A percentile compares a stretch with the other conserved stretches of the same genome.
Conservation (phyloP, 2,888 invertebrate genomes). For the Nemotelus pantherinus region DNA sequence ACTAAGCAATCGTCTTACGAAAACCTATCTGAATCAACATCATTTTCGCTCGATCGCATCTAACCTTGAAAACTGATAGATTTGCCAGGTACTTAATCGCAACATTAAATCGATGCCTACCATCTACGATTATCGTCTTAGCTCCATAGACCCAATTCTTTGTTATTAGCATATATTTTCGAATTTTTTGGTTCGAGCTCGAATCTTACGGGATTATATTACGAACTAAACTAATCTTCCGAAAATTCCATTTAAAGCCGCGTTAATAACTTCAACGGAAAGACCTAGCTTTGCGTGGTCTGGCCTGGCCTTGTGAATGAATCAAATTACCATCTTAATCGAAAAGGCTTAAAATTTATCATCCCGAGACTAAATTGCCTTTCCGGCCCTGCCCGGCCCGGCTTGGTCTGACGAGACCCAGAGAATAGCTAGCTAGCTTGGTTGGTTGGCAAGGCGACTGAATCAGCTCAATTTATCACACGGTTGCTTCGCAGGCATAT, state of each 20-base stretch:
- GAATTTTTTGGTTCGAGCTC: background rate
- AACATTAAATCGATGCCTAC: background rate
- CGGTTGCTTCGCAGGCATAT: background rate
- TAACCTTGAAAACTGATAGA: slow-evolving; percentile 9
- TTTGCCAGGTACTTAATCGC: background rate
- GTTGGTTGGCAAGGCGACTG: background rate
- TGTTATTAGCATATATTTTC: background rate
- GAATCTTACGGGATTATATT: slow-evolving; percentile 3
- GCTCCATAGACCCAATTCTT: background rate
- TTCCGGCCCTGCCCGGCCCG: background rate
- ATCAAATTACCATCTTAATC: slow-evolving; percentile 26
- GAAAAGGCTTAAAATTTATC: slow-evolving; percentile 26
- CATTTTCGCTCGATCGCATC: background rate
- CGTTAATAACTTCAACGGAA: slow-evolving; percentile 7
- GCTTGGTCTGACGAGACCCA: too few relatives aligned
- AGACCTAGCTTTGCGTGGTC: background rate
- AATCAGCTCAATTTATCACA: slow-evolving; percentile 22
- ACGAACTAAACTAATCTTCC: slow-evolving; percentile 4
- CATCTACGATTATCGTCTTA: background rate
- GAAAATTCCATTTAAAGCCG: background rate
- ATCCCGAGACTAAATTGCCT: slow-evolving; percentile 14
- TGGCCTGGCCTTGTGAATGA: slow-evolving; percentile 11
- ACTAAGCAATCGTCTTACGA: too few relatives aligned
- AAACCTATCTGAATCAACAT: too few relatives aligned
- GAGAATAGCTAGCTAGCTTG: too few relatives aligned